Evolutionary conservation across 1,140 invertebrate species (phyloP), one percentile per base, ranked within the genome.

Genomic region (Aphaenogaster rudis): DNA sequence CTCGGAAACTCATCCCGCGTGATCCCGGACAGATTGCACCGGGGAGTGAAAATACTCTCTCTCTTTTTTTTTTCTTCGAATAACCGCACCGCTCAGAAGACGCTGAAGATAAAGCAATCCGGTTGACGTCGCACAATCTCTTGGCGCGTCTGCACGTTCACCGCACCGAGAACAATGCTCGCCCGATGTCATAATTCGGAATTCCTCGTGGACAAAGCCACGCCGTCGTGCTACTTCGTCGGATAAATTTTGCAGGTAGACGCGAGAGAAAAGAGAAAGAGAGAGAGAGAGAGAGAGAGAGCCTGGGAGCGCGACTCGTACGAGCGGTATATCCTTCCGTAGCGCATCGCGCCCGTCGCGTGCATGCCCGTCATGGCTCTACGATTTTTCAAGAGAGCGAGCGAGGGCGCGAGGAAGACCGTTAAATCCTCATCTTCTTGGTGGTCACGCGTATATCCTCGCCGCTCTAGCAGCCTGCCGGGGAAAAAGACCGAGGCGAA

Each of bases 401-500:
- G 52, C 28, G 67, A 72, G 52, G 50, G 69, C 54, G 66, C 50
- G 67, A 74, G 54, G 21, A 9, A 72, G 17, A 64, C 64, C 67
- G 78, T 87, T 82, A 52, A 74, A 82, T 89, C 85, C 82, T 86
- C 88, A 59, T 89, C 80, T 79, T 86, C 66, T 67, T 59, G 72
- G 79, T 74, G 72, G 86, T 88, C 74, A 79, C 80, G 88, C 86
- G 80, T 79, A 64, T 74, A 69, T 71, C 79, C 28, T 50, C 36
- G 21, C 48, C 33, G 33, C 11, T 42, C 71, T 13, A 17, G 33
- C 48, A 39, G 13, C 13, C 72, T 66, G 45, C 63, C 17, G 13
- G 15, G 21, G 52, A 21, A 45, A 69, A 71, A 52, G 85, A 36
- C 21, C 17, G 48, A 2, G 72, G 21, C n/a, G 54, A 42, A 54